Percentiles rank a stretch among this genome's conserved stretches.
Evolutionary conservation across 2,888 invertebrate species (phyloP).

Genomic region (Ormyrus thymus): DNA sequence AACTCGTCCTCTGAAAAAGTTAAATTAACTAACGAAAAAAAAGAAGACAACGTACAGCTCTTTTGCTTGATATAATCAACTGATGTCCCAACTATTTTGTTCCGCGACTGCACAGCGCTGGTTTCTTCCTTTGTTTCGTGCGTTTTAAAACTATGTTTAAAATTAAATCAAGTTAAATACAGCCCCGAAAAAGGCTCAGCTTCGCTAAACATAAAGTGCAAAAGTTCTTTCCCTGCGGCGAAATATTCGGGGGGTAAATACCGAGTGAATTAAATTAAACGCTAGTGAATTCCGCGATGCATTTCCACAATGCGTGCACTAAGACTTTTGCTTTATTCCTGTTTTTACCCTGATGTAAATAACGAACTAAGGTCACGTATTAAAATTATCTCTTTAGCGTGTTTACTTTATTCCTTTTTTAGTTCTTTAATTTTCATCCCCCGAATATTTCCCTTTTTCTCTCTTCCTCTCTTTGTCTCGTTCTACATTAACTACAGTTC

Average conservation of each 20-base stretch:
- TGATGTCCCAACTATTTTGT: slow-evolving; percentile 28
- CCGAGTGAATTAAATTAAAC: slow-evolving; percentile 33
- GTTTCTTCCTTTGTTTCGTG: slow-evolving; percentile 23
- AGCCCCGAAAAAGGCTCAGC: neutral
- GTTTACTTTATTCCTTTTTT: neutral
- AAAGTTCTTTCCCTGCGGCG: neutral
- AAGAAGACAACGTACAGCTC: neutral
- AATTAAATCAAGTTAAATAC: slow-evolving; percentile 41
- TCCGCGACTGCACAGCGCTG: neutral
- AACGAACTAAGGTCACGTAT: slow-evolving; percentile 43
- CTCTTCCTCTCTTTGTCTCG: neutral
- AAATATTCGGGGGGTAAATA: slow-evolving; percentile 7
- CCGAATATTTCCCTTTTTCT: neutral
- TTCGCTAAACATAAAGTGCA: slow-evolving; percentile 17
- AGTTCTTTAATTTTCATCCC: slow-evolving; percentile 39
- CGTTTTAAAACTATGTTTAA: slow-evolving; percentile 40
- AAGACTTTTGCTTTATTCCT: neutral
- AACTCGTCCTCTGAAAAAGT: slow-evolving; percentile 21
- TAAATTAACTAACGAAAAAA: slow-evolving; percentile 18
- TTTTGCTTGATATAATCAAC: slow-evolving; percentile 37
- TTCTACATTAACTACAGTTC: slow-evolving; percentile 25
- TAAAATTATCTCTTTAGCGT: slow-evolving; percentile 47
- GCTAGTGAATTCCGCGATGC: slow-evolving; percentile 4
- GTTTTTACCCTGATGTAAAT: slow-evolving; percentile 14
- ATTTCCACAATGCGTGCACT: neutral